Evolutionary conservation across 2,113 vertebrate genomes (phyloP).

Genomic region (Grammomys surdaster): DNA sequence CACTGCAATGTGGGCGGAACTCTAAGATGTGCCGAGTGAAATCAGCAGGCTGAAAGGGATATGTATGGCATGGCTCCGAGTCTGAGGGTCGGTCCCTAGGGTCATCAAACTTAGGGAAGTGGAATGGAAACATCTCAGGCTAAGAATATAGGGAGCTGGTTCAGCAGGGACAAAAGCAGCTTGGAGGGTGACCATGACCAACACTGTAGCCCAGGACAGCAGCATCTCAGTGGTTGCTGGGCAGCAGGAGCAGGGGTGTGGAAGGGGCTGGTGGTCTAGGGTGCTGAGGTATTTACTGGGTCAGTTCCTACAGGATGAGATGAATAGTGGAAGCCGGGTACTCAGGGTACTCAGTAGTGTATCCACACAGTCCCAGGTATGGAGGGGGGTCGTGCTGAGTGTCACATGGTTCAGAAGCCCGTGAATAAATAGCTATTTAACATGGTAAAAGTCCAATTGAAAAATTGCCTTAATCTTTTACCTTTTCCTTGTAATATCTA

Average conservation of each 20-base stretch:
- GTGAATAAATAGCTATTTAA: background rate
- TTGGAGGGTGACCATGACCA: background rate
- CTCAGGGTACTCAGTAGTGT: background rate
- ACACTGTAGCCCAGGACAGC: background rate
- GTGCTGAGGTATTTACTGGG: background rate
- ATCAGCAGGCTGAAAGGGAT: background rate
- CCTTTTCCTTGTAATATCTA: background rate
- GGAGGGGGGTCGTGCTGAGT: background rate
- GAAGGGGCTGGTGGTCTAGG: background rate
- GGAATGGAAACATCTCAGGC: background rate
- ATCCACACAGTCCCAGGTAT: background rate
- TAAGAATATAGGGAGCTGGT: background rate
- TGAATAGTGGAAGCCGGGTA: background rate
- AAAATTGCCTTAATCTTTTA: background rate
- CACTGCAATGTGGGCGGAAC: background rate
- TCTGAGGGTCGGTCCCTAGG: background rate
- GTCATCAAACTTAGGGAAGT: background rate
- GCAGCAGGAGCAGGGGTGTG: background rate
- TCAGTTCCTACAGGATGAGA: background rate
- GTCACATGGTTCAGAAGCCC: background rate
- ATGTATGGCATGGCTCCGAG: background rate
- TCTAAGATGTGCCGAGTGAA: background rate
- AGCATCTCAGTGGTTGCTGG: background rate
- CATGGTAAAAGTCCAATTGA: background rate
- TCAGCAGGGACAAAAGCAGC: background rate